These are phyloP conservation scores for Melanotaenia duboulayi DNA, from an alignment of 2,113 vertebrate species.

Conservation along the genomic window DNA sequence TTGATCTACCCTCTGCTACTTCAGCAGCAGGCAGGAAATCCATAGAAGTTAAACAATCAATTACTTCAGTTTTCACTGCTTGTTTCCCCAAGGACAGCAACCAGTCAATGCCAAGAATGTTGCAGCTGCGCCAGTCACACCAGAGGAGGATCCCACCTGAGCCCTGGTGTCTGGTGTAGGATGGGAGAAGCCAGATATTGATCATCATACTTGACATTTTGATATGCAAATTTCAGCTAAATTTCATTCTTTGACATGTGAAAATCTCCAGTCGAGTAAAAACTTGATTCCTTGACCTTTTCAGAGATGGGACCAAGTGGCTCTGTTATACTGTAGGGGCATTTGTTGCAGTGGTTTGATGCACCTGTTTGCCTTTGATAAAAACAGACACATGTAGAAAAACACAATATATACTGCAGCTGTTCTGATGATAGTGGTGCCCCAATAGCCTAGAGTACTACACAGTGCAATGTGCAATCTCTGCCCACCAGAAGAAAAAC, in stretches of 20 bases:
- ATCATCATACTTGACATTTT: conserved; percentile 4
- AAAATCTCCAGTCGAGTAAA: not conserved
- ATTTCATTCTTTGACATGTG: too few relatives aligned
- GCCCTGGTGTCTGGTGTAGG: conserved; percentile 20
- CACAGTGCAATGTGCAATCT: not conserved
- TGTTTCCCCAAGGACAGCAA: conserved; percentile 61
- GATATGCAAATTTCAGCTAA: not conserved
- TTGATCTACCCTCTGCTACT: conserved; percentile 65
- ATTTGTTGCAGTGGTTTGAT: not conserved
- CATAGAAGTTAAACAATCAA: conserved; percentile 71
- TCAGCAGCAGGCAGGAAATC: conserved; percentile 69
- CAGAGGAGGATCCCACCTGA: conserved; percentile 46
- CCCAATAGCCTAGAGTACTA: not conserved
- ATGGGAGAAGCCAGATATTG: conserved; percentile 5
- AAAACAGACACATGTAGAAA: not conserved
- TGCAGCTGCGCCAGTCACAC: conserved; percentile 42
- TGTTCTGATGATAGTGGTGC: not conserved
- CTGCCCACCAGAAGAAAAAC: not conserved
- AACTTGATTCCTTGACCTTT: not conserved
- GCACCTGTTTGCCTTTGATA: not conserved
- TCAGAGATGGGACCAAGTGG: not conserved
- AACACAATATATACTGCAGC: not conserved
- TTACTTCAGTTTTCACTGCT: conserved; percentile 67
- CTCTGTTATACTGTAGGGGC: too few relatives aligned
- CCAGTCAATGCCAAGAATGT: conserved; percentile 57